A percentile compares a stretch with the other conserved stretches of the same genome.
These are phyloP conservation scores for Ondatra zibethicus DNA, from an alignment of 2,113 vertebrate genomes.

Conservation along the genomic window DNA sequence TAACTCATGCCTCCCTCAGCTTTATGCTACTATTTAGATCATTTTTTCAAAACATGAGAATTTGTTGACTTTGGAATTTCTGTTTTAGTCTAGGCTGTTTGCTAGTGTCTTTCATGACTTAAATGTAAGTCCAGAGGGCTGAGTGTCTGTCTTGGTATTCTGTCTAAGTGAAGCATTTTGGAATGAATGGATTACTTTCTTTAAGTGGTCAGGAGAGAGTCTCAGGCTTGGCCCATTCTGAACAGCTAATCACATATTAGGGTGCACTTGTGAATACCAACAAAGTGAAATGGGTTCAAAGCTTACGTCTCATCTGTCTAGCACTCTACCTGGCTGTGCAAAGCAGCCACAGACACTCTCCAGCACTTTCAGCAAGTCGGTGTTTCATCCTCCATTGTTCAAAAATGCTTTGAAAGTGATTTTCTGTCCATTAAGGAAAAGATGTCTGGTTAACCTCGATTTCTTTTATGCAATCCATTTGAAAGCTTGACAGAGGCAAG, in stretches of 20 bases:
- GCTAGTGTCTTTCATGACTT: not conserved
- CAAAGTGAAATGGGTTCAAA: not conserved
- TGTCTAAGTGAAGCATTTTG: not conserved
- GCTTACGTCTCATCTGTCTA: not conserved
- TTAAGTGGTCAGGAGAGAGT: not conserved
- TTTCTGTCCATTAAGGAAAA: constrained; percentile 50
- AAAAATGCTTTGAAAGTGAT: constrained; percentile 11
- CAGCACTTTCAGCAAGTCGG: not conserved
- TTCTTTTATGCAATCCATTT: constrained; percentile 22
- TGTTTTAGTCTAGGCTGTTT: not conserved
- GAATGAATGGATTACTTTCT: no score
- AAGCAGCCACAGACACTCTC: not conserved
- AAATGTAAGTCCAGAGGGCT: not conserved
- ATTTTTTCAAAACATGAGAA: not conserved
- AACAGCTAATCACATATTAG: not conserved
- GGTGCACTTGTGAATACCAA: not conserved
- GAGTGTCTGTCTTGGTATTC: not conserved
- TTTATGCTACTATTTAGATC: constrained; percentile 3
- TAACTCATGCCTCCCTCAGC: not conserved
- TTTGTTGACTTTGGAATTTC: not conserved
- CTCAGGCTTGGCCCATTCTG: not conserved
- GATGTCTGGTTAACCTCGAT: not conserved
- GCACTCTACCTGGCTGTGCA: not conserved
- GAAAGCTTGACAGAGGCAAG: not conserved
- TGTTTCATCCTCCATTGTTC: constrained; percentile 36